Evolutionary conservation across 2,797 vertebrate genomes (phyloP), one percentile per base, ranked within the genome.

Genomic region (Bufotes viridis): DNA sequence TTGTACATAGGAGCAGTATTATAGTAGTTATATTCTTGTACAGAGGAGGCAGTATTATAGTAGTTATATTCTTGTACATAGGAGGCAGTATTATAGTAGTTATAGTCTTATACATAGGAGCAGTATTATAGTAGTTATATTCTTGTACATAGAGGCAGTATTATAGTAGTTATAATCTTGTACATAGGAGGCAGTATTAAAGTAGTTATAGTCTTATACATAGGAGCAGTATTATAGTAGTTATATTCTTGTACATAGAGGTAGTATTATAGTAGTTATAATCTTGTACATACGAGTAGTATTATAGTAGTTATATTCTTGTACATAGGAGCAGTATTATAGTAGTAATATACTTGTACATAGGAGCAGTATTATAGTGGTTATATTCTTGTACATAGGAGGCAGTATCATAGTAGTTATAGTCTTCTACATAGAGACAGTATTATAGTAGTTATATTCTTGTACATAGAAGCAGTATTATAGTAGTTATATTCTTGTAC

Each of bases 101-200:
- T 65, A 65, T 65, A 65, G 24, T 65, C 63, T 65, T 65, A n/a
- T 65, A 65, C 22, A 65, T 65, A 65, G 63, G 63, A 24, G 63
- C 63, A 65, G 63, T 65, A 24, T 65, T 65, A 65, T 65, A 65
- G 63, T 65, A 65, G 63, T 65, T 65, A 65, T 65, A 65, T 65
- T 65, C 63, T 24, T 65, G 63, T 65, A 65, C 63, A 65, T 24
- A 65, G 63, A n/a, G 13, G 63, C 10, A 65, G 63, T 65, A 65
- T 65, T 65, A 65, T 65, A 65, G 63, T 65, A 60, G 58, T 60
- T 60, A 60, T 60, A 60, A 18, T 60, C 58, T 60, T 60, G 58
- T 60, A 65, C 22, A 65, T 65, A 24, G 63, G 63, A 24, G 63
- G 63, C 63, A 65, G 63, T 65, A 65, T 65, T 65, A 65, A 24